Conservation (phyloP, 1,140 invertebrate genomes). For the Drosophila melanogaster region DNA sequence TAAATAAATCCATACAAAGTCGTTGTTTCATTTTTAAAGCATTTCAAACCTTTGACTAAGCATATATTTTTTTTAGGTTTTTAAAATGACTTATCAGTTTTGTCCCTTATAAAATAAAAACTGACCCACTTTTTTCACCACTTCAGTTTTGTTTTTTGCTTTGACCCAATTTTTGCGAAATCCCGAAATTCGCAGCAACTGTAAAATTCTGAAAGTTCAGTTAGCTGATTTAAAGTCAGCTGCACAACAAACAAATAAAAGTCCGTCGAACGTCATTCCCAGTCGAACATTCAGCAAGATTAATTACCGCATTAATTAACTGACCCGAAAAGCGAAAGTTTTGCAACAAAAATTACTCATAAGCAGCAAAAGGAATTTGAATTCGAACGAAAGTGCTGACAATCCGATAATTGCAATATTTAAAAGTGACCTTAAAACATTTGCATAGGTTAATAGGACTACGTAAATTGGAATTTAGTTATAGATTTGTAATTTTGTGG, state of each 20-base stretch:
- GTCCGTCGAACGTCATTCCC: conserved; percentile 34
- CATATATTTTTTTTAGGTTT: no score
- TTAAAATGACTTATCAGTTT: not conserved
- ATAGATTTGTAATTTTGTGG: no score
- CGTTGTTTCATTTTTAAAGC: no score
- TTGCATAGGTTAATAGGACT: no score
- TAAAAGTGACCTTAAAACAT: no score
- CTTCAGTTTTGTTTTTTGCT: conserved; percentile 54
- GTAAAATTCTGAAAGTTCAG: conserved; percentile 79
- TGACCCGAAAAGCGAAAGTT: conserved; percentile 80
- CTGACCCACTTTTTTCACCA: conserved; percentile 3
- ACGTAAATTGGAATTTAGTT: no score
- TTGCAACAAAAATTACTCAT: conserved; percentile 42
- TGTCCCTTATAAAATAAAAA: not conserved
- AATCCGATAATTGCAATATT: not conserved
- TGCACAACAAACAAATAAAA: conserved; percentile 49
- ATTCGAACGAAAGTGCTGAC: conserved; percentile 35
- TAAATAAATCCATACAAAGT: no score
- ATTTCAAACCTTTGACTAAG: no score
- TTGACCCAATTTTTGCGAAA: conserved; percentile 58
- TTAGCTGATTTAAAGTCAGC: conserved; percentile 74
- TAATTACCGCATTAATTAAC: conserved; percentile 82
- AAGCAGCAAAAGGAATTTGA: conserved; percentile 3
- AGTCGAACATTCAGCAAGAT: conserved; percentile 59
- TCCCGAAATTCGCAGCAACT: conserved; percentile 39